Conservation (phyloP, 2,888 invertebrate genomes). For the Nephrotoma flavescens region DNA sequence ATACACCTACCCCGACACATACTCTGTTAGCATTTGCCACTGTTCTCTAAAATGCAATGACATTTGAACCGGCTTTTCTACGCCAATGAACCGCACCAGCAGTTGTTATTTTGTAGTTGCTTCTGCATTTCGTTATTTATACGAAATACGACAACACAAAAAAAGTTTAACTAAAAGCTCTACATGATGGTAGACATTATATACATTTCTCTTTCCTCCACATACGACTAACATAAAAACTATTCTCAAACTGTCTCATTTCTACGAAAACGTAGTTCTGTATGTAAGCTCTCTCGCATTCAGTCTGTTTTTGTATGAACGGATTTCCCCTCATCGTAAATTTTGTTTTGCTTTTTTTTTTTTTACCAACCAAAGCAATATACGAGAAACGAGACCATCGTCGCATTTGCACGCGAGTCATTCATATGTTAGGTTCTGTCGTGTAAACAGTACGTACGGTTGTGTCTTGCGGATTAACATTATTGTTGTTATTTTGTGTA, state of each 20-base stretch:
- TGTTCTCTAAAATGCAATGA: neutral
- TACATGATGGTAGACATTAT: neutral
- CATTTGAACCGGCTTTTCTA: neutral
- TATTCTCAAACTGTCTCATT: neutral
- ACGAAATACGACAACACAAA: neutral
- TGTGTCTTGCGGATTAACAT: neutral
- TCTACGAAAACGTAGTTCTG: neutral
- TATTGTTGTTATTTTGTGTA: neutral
- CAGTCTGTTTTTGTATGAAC: neutral
- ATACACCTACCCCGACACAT: neutral
- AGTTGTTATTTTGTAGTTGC: neutral
- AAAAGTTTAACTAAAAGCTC: neutral
- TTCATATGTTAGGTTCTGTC: neutral
- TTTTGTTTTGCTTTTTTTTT: neutral
- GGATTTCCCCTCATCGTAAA: neutral
- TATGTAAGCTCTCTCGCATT: neutral
- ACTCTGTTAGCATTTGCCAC: neutral
- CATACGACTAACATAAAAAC: neutral
- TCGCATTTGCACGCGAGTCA: constrained; percentile 1
- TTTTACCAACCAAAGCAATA: neutral
- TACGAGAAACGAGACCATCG: neutral
- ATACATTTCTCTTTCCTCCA: neutral
- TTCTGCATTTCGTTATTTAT: neutral
- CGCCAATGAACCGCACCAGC: neutral
- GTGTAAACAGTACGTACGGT: neutral